Percentiles rank a stretch among this genome's conserved stretches.
Evolutionary conservation across 2,797 vertebrate species (phyloP).

Genomic region (Chaetodon trifasciatus): DNA sequence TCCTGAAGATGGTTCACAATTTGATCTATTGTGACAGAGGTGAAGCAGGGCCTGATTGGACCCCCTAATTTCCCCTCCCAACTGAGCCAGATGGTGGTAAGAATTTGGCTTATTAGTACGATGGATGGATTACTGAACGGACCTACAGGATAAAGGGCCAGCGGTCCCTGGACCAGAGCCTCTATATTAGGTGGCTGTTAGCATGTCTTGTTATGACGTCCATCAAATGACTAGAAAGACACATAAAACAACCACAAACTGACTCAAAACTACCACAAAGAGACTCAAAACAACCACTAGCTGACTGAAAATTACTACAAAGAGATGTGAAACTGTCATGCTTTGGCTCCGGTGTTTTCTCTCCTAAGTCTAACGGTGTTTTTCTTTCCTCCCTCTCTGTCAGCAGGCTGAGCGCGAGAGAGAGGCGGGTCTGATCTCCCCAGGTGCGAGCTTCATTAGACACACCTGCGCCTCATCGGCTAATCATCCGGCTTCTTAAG

Average conservation of each 20-base stretch:
- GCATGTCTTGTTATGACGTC: not conserved
- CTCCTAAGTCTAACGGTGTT: too few relatives aligned
- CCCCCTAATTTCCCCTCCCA: not conserved
- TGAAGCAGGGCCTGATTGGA: constrained; percentile 7
- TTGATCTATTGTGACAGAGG: constrained; percentile 25
- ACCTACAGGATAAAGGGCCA: not conserved
- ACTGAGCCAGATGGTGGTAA: not conserved
- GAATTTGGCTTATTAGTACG: not conserved
- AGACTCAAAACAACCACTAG: not conserved
- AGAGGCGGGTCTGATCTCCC: too few relatives aligned
- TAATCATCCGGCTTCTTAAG: too few relatives aligned
- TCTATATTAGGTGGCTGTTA: not conserved
- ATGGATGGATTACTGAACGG: not conserved
- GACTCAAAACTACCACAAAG: not conserved
- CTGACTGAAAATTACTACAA: not conserved
- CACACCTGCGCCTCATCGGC: too few relatives aligned
- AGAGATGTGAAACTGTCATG: not conserved
- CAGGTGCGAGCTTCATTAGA: too few relatives aligned
- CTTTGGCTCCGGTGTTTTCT: too few relatives aligned
- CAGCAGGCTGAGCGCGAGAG: too few relatives aligned
- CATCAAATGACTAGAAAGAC: not conserved
- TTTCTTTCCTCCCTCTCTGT: too few relatives aligned
- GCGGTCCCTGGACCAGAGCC: not conserved
- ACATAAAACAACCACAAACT: not conserved
- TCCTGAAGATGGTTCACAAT: not conserved